Percentiles rank a stretch among this genome's conserved stretches.
phyloP scores from a whole-genome alignment of 2,888 invertebrate genomes.

The Ditula angustiorana region DNA sequence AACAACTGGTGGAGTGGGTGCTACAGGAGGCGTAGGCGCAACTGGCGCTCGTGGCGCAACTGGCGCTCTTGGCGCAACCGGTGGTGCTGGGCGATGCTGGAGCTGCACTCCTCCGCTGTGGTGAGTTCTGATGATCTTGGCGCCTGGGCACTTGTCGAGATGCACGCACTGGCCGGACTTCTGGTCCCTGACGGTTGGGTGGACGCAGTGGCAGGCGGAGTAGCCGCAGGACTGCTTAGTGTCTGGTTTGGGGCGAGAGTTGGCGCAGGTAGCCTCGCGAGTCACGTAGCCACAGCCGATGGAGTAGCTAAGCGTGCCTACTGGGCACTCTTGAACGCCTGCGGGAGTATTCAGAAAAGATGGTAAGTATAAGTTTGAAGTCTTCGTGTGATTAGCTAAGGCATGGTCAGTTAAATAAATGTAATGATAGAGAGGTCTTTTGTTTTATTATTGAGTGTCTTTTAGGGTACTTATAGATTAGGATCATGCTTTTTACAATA shows the following conservation, averaged over 20 bases:
- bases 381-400: too few species aligned
- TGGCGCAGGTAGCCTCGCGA: slow-evolving; percentile 38
- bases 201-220: slow-evolving; percentile 40
- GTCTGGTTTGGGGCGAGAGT: slow-evolving; percentile 28
- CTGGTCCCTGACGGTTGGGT: slow-evolving; percentile 40
- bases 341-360: background rate
- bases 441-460: too few species aligned
- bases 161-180: slow-evolving; percentile 36
- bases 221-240: slow-evolving; percentile 30
- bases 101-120: slow-evolving; percentile 4
- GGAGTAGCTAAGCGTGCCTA: slow-evolving; percentile 38
- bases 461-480: too few species aligned
- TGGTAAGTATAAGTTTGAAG: too few species aligned
- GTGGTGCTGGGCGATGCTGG: background rate
- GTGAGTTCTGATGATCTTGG: slow-evolving; percentile 15
- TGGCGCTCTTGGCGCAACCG: background rate
- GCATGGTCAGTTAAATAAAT: too few species aligned
- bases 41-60: background rate
- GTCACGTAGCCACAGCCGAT: slow-evolving; percentile 39
- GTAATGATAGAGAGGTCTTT: too few species aligned
- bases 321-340: slow-evolving; percentile 32
- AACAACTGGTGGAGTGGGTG: background rate
- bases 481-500: too few species aligned
- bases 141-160: slow-evolving; percentile 29
- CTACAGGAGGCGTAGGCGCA: background rate